Evolutionary conservation across 2,113 vertebrate species (phyloP), one percentile per base, ranked within the genome.

Genomic region (Tor tambroides): DNA sequence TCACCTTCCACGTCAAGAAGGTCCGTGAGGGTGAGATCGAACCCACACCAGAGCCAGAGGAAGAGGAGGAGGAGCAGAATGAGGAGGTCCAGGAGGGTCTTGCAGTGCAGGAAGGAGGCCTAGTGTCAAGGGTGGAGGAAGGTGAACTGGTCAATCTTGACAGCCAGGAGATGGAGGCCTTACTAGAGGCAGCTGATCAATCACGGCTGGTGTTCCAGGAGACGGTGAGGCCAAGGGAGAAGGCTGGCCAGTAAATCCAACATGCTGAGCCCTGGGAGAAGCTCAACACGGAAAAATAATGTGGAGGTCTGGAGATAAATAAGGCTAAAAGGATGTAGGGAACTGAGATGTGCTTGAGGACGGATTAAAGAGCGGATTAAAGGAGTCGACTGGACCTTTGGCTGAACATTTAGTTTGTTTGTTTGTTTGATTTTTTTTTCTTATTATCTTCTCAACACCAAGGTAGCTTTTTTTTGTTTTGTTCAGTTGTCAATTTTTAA

Each of bases 1-100:
- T 99, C 92, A 99, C 98, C 84, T 99, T 99, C 93, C 96, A 98
- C 0, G 98, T 99, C 65, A 99, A 99, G 96, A 99, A 99, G 93
- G 96, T 99, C 92, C 94, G 98, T 65, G 97, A 97, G 76, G 98
- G 98, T 0, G 95, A 96, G 90, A 96, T 94, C 84, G 98, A 97
- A 90, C 95, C 96, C 88, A 93, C 96, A 89, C 80, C 80, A 2
- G 83, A 88, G 26, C n/a, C 54, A 1, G 94, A 96, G 85, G 95
- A 96, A 0, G 97, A 98, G 1, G 94, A 96, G 17, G 49, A 46
- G 30, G 89, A 91, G 65, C 87, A 87, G 23, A 8, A 8, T 2
- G 84, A 72, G n/a, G 80, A 89, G 69, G 54, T 92, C 91, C 94
- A 95, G 83, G 96, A 96, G 86, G 95, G 92, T 85, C 96, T 95